Conservation (phyloP, 1,140 invertebrate species). For the Drosophila subobscura region DNA sequence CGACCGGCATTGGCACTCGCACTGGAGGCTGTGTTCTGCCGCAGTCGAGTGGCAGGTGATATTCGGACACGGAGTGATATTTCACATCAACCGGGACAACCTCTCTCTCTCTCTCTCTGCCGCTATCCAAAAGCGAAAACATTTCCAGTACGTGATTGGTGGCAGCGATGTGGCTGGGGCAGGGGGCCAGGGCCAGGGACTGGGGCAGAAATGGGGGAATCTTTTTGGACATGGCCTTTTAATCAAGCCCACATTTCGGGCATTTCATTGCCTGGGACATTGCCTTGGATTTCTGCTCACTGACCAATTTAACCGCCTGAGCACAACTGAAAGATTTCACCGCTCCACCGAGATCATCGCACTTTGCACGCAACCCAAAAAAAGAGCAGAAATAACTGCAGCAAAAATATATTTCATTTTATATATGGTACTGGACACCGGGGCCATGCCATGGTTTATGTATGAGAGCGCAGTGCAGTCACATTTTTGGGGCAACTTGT, state of each 20-base stretch:
- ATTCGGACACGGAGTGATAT: conserved; percentile 70
- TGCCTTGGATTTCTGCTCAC: conserved; percentile 72
- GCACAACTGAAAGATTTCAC: conserved; percentile 75
- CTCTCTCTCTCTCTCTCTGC: conserved; percentile 75
- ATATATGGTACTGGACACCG: conserved; percentile 52
- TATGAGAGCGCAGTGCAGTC: conserved; percentile 56
- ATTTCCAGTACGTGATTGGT: conserved; percentile 40
- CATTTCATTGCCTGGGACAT: conserved; percentile 68
- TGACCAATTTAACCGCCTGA: conserved; percentile 81
- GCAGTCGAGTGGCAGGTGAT: conserved; percentile 49
- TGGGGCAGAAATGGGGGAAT: conserved; percentile 25
- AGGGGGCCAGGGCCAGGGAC: background rate
- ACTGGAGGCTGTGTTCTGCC: conserved; percentile 15
- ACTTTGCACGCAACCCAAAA: conserved; percentile 79
- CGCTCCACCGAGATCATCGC: conserved; percentile 73
- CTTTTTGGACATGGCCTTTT: conserved; percentile 63
- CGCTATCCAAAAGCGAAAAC: conserved; percentile 57
- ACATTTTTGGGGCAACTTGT: conserved; percentile 63
- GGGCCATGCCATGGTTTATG: conserved; percentile 55
- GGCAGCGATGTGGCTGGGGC: conserved; percentile 2
- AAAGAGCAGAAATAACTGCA: conserved; percentile 32
- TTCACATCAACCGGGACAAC: conserved; percentile 51
- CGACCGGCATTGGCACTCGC: background rate
- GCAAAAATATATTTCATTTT: conserved; percentile 15
- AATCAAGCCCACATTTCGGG: conserved; percentile 78